Conservation (phyloP, 2,888 invertebrate species). For the Drosophila leonis region DNA sequence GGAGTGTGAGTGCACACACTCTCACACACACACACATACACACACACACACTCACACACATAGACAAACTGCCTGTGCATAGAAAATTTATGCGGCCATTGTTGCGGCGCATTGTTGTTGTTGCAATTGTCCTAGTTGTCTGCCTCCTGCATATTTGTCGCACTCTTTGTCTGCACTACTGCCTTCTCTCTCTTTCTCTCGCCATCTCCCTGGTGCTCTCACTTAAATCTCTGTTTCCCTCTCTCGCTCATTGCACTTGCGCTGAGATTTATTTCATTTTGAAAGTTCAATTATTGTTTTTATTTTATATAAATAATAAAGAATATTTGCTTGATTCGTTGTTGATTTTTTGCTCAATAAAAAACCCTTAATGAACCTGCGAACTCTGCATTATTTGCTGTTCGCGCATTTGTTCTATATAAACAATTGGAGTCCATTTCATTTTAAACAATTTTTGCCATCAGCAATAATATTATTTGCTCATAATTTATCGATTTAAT, state of each 20-base stretch:
- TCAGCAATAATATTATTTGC: conserved; percentile 67
- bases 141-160: conserved; percentile 77
- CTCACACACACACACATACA: conserved; percentile 37
- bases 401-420: conserved; percentile 55
- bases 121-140: conserved; percentile 72
- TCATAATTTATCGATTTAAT: conserved; percentile 78
- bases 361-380: conserved; percentile 63
- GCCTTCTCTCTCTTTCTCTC: conserved; percentile 19
- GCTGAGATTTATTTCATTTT: conserved; percentile 55
- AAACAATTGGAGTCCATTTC: conserved; percentile 41
- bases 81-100: conserved; percentile 79
- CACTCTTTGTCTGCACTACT: conserved; percentile 66
- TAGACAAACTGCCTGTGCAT: conserved; percentile 52
- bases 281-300: conserved; percentile 37
- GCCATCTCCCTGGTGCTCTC: conserved; percentile 47
- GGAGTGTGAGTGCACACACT: conserved; percentile 45
- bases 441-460: conserved; percentile 52
- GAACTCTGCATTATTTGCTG: conserved; percentile 42
- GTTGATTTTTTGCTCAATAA: conserved; percentile 51
- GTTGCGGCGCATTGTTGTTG: conserved; percentile 71
- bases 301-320: conserved; percentile 28
- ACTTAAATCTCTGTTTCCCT: conserved; percentile 49
- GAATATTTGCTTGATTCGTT: conserved; percentile 53
- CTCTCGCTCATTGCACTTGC: conserved; percentile 51
- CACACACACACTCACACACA: conserved; percentile 43